Evolutionary conservation across 2,113 vertebrate genomes (phyloP).

Genomic region (Cephalophus harveyi): DNA sequence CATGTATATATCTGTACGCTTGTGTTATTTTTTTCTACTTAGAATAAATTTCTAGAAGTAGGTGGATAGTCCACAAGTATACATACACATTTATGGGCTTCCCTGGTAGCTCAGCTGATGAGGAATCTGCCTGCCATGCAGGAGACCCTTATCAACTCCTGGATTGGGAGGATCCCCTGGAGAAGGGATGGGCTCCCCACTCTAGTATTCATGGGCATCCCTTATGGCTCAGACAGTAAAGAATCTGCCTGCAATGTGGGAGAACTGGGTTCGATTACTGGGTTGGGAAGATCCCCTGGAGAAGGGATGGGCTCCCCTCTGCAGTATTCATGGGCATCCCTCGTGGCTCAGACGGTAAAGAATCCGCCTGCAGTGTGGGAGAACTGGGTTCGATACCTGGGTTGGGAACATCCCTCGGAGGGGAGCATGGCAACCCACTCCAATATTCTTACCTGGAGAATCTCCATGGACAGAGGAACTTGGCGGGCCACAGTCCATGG

Average conservation of each 20-base stretch:
- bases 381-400: not conserved
- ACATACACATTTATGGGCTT: not conserved
- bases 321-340: not conserved
- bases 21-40: not conserved
- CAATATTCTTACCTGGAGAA: not conserved
- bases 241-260: too few species aligned
- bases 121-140: too few species aligned
- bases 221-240: too few species aligned
- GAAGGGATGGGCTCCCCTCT: not conserved
- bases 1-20: not conserved
- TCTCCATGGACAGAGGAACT: not conserved
- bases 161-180: too few species aligned
- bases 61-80: not conserved
- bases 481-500: not conserved
- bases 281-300: not conserved
- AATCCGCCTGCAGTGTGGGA: not conserved
- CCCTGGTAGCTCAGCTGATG: not conserved
- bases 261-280: not conserved
- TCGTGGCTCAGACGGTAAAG: not conserved
- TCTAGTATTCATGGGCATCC: too few species aligned
- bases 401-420: not conserved
- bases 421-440: not conserved
- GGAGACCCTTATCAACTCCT: too few species aligned
- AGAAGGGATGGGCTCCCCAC: too few species aligned
- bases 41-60: not conserved